These are phyloP conservation scores for Holacanthus passer DNA, from an alignment of 2,113 vertebrate species.

Conservation along the genomic window DNA sequence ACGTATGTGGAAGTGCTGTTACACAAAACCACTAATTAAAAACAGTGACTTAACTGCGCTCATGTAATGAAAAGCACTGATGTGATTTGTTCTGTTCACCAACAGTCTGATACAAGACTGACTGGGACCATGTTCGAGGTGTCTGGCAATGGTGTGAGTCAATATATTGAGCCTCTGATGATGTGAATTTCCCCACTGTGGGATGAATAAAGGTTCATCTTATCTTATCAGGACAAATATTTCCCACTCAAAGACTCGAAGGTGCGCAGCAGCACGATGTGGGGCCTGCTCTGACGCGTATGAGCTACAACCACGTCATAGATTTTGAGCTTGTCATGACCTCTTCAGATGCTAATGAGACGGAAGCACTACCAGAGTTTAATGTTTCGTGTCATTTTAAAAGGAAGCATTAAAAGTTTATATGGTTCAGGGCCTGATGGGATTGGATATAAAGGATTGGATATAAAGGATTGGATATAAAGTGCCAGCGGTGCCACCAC, in stretches of 20 bases:
- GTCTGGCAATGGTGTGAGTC: neutral
- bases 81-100: neutral
- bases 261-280: too few species aligned
- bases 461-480: conserved; percentile 7
- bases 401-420: conserved; percentile 27
- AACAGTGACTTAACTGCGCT: neutral
- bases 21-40: neutral
- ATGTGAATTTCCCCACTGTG: too few species aligned
- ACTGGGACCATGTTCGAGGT: neutral
- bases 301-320: neutral
- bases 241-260: neutral
- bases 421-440: neutral
- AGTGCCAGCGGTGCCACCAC: neutral
- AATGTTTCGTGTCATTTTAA: conserved; percentile 14
- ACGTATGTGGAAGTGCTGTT: neutral
- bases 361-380: neutral
- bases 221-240: neutral
- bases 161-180: neutral
- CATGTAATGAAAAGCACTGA: neutral
- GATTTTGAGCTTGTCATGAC: neutral
- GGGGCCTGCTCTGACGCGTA: neutral
- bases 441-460: conserved; percentile 16
- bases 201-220: too few species aligned
- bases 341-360: neutral
- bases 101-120: neutral